Evolutionary conservation across 2,113 vertebrate species (phyloP).

Genomic region (Mionectes macconnelli): DNA sequence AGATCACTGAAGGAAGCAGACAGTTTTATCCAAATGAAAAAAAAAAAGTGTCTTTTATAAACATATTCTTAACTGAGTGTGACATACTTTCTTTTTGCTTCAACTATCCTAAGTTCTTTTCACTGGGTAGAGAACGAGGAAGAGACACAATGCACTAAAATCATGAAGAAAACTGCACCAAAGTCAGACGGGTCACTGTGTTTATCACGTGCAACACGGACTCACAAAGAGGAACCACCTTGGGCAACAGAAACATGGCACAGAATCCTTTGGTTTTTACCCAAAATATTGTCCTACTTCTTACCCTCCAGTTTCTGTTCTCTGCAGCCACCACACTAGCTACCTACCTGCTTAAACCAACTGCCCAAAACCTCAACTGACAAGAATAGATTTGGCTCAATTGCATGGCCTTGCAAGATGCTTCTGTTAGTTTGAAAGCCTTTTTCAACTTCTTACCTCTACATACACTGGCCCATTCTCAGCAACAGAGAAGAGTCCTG

Average conservation of each 20-base stretch:
- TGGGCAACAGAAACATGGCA: neutral
- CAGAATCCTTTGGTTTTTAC: constrained; percentile 3
- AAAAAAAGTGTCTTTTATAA: constrained; percentile 2
- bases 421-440: neutral
- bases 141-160: neutral
- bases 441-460: constrained; percentile 78
- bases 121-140: neutral
- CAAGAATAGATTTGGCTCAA: neutral
- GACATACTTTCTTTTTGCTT: neutral
- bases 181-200: neutral
- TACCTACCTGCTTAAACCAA: neutral
- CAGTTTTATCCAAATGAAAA: neutral
- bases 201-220: neutral
- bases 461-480: constrained; percentile 86
- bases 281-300: neutral
- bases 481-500: constrained; percentile 79
- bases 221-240: neutral
- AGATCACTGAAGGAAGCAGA: neutral
- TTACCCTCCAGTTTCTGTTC: neutral
- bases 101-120: neutral
- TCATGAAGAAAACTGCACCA: neutral
- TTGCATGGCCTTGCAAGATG: neutral
- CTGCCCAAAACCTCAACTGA: neutral
- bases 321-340: neutral
- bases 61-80: neutral